Evolutionary conservation across 2,888 invertebrate species (phyloP), one percentile per base, ranked within the genome.

Genomic region (Dryomyza anilis): DNA sequence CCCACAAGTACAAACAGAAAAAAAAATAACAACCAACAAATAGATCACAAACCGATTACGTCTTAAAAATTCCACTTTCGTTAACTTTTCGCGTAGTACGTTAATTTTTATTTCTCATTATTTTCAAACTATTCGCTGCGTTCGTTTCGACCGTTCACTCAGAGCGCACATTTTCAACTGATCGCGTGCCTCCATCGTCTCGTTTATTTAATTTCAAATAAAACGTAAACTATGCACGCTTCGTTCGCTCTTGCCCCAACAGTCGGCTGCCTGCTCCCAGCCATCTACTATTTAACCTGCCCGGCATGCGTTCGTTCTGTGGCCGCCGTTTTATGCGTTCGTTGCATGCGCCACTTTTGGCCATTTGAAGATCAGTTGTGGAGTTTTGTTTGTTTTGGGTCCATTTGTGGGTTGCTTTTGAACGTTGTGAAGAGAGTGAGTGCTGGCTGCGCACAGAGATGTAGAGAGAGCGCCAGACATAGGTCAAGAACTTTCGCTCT

Each of bases 351-450:
- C 16, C 50, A 23, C 48, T 39, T 50, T 50, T 25, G 39, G 52
- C 36, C 61, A 61, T 61, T 65, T 50, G 57, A 53, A 45, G 61
- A 65, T 61, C 61, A 61, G 29, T 50, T 25, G 48, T 16, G 48
- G 21, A 16, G 33, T 30, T 50, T 36, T n/a, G n/a, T n/a, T n/a
- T n/a, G n/a, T n/a, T n/a, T n/a, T n/a, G n/a, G n/a, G n/a, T n/a
- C n/a, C n/a, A n/a, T n/a, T n/a, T n/a, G n/a, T n/a, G n/a, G n/a
- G n/a, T n/a, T n/a, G n/a, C n/a, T n/a, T n/a, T n/a, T n/a, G n/a
- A n/a, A n/a, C n/a, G n/a, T n/a, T n/a, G n/a, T n/a, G n/a, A n/a
- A 12, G 21, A 14, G 27, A 23, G 25, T 25, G 8, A n/a, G 10
- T 14, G 2, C 48, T 50, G 23, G 19, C 23, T 1, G 12, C 1